phyloP scores from a whole-genome alignment of 2,888 invertebrate genomes.

The Parthenolecanium corni region DNA sequence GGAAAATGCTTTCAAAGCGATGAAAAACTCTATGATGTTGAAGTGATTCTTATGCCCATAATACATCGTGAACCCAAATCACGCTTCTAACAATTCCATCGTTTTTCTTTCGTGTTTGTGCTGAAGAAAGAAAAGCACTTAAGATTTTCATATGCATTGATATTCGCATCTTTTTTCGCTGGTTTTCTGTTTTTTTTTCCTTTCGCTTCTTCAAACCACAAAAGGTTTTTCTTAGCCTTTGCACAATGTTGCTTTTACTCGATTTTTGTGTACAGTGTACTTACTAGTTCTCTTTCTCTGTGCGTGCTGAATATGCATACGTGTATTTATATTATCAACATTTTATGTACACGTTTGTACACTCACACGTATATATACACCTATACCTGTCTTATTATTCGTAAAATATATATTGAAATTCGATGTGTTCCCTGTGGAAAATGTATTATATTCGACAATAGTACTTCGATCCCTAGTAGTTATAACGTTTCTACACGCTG shows the following conservation, averaged over 20 bases:
- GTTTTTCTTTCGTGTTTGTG: neutral
- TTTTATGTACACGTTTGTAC: neutral
- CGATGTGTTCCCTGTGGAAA: conserved; percentile 22
- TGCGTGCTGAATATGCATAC: neutral
- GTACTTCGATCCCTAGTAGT: neutral
- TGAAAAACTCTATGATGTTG: too few species aligned
- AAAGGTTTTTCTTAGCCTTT: conserved; percentile 17
- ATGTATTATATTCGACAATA: conserved; percentile 14
- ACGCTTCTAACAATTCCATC: conserved; percentile 21
- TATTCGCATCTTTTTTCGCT: too few species aligned
- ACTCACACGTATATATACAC: conserved; percentile 14
- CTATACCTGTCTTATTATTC: conserved; percentile 24
- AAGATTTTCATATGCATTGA: conserved; percentile 20
- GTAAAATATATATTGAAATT: conserved; percentile 21
- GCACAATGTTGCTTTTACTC: conserved; percentile 18
- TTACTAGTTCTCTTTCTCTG: neutral
- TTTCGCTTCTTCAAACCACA: conserved; percentile 14
- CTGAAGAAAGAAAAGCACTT: conserved; percentile 15
- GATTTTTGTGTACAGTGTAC: conserved; percentile 5
- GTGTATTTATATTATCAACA: neutral
- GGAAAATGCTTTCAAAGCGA: neutral
- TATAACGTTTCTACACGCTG: neutral
- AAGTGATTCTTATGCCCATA: neutral
- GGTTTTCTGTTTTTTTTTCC: neutral
- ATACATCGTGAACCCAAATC: conserved; percentile 18